These are phyloP conservation scores for Prochilodus magdalenae DNA, from an alignment of 2,113 vertebrate genomes.

Conservation along the genomic window DNA sequence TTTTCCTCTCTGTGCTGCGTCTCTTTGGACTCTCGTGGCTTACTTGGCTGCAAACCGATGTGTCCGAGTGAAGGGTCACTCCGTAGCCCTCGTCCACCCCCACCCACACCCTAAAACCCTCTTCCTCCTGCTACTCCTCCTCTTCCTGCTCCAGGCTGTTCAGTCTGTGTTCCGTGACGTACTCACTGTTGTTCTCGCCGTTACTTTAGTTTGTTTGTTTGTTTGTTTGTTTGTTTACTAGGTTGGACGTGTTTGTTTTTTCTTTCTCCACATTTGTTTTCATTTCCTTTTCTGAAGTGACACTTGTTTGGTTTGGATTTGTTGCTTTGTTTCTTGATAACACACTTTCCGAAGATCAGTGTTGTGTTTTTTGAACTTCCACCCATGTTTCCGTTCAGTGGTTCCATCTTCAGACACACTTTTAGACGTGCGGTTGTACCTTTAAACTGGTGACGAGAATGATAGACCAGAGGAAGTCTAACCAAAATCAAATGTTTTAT, in stretches of 20 bases:
- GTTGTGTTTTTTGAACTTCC: constrained; percentile 58
- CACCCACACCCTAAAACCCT: background rate
- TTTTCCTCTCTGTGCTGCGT: constrained; percentile 35
- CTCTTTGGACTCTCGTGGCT: constrained; percentile 51
- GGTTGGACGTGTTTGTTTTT: constrained; percentile 9
- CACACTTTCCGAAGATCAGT: constrained; percentile 40
- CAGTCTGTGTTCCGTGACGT: constrained; percentile 68
- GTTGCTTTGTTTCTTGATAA: constrained; percentile 35
- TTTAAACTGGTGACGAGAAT: constrained; percentile 40
- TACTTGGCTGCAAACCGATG: constrained; percentile 72
- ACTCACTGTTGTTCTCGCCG: constrained; percentile 69
- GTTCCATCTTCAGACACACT: constrained; percentile 48
- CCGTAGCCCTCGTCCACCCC: constrained; percentile 44
- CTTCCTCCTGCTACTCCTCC: background rate
- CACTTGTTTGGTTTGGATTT: background rate
- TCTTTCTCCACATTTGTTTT: constrained; percentile 49
- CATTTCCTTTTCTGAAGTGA: constrained; percentile 39
- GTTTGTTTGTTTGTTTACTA: constrained; percentile 49
- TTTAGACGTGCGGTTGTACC: constrained; percentile 37
- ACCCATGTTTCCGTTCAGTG: constrained; percentile 55
- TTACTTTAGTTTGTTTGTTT: constrained; percentile 33
- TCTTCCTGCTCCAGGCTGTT: constrained; percentile 60
- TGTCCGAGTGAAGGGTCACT: constrained; percentile 68
- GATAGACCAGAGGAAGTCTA: constrained; percentile 58
- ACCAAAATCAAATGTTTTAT: constrained; percentile 44